Evolutionary conservation across 1,140 invertebrate genomes (phyloP).

Genomic region (Drosophila nasuta): DNA sequence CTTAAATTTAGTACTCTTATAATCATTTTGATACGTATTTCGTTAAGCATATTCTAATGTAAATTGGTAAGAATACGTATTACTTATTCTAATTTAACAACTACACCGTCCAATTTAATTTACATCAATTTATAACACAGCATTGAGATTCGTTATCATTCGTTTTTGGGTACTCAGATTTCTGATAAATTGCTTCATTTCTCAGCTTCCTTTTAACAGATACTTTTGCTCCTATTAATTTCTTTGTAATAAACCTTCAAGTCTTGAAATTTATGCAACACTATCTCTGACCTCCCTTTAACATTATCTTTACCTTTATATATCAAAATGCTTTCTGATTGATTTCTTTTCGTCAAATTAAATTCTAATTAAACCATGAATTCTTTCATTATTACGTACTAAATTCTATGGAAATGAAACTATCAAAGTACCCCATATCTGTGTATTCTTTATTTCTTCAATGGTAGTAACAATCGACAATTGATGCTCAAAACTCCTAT

Average conservation of each 20-base stretch:
- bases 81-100: constrained; percentile 42
- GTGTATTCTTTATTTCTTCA: not conserved
- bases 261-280: no score
- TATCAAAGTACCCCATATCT: not conserved
- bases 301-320: no score
- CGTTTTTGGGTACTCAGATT: not conserved
- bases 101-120: constrained; percentile 72
- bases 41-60: constrained; percentile 35
- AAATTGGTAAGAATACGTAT: constrained; percentile 67
- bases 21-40: constrained; percentile 8
- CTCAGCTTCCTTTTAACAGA: no score
- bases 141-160: not conserved
- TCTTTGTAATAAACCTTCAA: no score
- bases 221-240: no score
- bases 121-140: constrained; percentile 6
- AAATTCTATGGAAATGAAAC: no score
- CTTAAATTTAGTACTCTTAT: constrained; percentile 28
- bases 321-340: no score
- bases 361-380: not conserved
- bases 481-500: constrained; percentile 22
- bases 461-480: not conserved
- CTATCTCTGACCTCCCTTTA: no score
- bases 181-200: no score
- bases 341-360: no score
- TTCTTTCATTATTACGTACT: not conserved